Evolutionary conservation across 2,113 vertebrate genomes (phyloP), one percentile per base, ranked within the genome.

Genomic region (Neodontobutis hainanensis): DNA sequence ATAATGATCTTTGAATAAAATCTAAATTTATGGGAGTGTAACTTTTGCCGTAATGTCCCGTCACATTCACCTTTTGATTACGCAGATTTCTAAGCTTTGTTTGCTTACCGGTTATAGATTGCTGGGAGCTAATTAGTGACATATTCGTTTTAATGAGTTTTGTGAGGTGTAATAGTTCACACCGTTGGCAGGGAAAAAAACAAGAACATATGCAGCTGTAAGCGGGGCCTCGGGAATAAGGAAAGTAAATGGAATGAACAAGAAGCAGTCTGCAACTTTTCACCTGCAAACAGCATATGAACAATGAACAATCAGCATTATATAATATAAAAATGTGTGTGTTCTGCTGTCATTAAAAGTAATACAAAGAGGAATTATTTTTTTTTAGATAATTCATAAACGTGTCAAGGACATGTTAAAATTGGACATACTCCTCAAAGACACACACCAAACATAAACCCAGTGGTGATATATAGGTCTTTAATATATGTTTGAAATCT

Each of bases 121-220:
- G 42, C 60, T 65, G 36, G 12, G 36, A 72, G 52, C n/a, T 60
- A 59, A 73, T 77, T 72, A 66, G 47, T 68, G 63, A 73, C 70
- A 70, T 38, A 48, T 62, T 67, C 27, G 55, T 65, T 79, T 73
- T 45, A 74, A 52, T 27, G 44, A 42, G 27, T 70, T 74, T 72
- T 14, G 59, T 74, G 46, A 75, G 70, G 84, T 81, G 81, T 55
- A 68, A 74, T 11, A 63, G 59, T 69, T 79, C 73, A 81, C 68
- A 60, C 52, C 36, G 51, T 16, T 57, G 73, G 69, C 46, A 76
- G 65, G 19, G 19, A 27, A 60, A 60, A 69, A 61, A 72, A 63
- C 19, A 7, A 40, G 53, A 79, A 57, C 58, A 72, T 63, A 66
- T 69, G 49, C 68, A 59, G 61, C 63, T 65, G 43, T 66, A 52